Percentiles rank a stretch among this genome's conserved stretches.
These are phyloP conservation scores for Pangasianodon gigas DNA, from an alignment of 2,113 vertebrate genomes.

Conservation along the genomic window DNA sequence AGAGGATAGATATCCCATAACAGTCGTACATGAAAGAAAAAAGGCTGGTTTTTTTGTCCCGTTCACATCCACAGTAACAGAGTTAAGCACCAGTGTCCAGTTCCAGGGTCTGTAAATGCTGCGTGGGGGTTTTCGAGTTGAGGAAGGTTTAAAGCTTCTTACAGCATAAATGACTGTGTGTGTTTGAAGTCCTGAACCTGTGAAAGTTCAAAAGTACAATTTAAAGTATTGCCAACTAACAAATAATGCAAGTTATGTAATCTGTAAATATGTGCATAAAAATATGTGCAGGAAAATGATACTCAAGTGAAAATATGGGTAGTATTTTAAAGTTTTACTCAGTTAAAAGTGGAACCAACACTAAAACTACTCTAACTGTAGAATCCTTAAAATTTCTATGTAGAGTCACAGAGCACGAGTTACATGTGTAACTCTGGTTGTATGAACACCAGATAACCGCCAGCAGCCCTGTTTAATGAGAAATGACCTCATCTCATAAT, in stretches of 20 bases:
- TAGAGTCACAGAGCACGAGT: background rate
- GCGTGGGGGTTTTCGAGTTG: background rate
- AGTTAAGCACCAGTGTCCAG: background rate
- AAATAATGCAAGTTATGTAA: background rate
- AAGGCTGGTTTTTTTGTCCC: background rate
- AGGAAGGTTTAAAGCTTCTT: conserved; percentile 66
- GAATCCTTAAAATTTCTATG: background rate
- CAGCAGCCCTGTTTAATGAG: background rate
- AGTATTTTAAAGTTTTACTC: background rate
- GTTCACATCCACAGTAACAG: background rate
- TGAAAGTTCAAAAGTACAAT: background rate
- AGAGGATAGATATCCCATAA: background rate
- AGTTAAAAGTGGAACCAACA: background rate
- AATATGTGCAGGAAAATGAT: background rate
- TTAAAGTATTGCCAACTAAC: background rate
- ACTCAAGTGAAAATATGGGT: background rate
- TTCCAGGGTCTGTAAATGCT: conserved; percentile 11
- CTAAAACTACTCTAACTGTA: background rate
- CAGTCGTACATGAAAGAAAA: background rate
- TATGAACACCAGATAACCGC: background rate
- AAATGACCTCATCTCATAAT: background rate
- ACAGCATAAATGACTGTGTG: conserved; percentile 96
- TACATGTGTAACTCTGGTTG: background rate
- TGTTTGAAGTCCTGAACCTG: conserved; percentile 92
- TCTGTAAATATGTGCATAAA: too few relatives aligned